Evolutionary conservation across 2,797 vertebrate genomes (phyloP).

Genomic region (Tachyglossus aculeatus): DNA sequence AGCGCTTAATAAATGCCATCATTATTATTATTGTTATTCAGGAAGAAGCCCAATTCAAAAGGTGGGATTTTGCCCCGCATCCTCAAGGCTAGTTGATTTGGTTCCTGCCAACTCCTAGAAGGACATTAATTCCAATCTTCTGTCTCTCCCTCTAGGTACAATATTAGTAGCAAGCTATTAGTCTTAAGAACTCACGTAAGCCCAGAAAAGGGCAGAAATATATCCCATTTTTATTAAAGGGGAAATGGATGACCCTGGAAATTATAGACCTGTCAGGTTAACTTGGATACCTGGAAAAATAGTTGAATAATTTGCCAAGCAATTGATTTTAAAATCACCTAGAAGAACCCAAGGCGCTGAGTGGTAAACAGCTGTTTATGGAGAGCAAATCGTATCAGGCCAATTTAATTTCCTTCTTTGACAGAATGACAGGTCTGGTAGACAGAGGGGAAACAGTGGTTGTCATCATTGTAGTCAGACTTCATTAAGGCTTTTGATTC

Average conservation of each 20-base stretch:
- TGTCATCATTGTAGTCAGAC: background rate
- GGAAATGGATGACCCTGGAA: background rate
- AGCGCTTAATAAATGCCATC: too few relatives aligned
- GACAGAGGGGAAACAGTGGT: background rate
- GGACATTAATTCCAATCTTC: background rate
- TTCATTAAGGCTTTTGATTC: background rate
- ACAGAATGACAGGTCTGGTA: background rate
- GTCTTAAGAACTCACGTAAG: background rate
- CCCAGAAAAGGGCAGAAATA: background rate
- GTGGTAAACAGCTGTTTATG: background rate
- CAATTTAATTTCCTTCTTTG: background rate
- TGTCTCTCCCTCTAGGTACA: background rate
- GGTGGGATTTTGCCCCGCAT: background rate
- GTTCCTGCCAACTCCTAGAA: background rate
- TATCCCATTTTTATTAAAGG: background rate
- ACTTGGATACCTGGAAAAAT: background rate
- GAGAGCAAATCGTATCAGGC: background rate
- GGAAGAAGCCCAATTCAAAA: background rate
- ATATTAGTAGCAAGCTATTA: background rate
- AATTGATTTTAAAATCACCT: slow-evolving; percentile 1
- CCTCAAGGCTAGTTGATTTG: background rate
- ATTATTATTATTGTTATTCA: background rate
- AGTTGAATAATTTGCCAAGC: background rate
- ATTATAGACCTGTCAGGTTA: background rate
- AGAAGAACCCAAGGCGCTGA: background rate